These are phyloP conservation scores for Pao palembangensis DNA, from an alignment of 2,113 vertebrate species.

Conservation along the genomic window DNA sequence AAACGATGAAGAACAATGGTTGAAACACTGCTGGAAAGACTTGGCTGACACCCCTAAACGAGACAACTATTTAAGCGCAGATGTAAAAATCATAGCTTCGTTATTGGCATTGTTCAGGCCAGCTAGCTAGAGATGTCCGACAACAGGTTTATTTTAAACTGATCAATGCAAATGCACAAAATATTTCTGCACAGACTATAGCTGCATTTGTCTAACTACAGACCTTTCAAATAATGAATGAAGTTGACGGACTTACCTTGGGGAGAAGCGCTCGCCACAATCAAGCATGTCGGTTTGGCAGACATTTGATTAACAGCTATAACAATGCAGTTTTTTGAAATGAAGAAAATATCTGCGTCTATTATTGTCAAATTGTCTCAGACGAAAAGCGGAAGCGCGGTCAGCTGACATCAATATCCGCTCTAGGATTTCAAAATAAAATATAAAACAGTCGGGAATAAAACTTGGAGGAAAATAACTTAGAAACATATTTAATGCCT, in stretches of 20 bases:
- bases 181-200: too few species aligned
- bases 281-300: constrained; percentile 66
- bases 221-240: too few species aligned
- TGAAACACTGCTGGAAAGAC: constrained; percentile 90
- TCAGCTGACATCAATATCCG: constrained; percentile 71
- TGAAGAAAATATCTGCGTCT: background rate
- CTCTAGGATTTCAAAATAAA: constrained; percentile 51
- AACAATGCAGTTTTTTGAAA: background rate
- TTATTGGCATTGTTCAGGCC: background rate
- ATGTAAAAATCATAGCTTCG: background rate
- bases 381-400: constrained; percentile 11
- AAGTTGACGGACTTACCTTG: constrained; percentile 47
- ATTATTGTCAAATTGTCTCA: background rate
- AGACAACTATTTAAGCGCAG: constrained; percentile 9
- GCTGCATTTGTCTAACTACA: too few species aligned
- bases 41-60: constrained; percentile 86
- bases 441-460: background rate
- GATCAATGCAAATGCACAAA: background rate
- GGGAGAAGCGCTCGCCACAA: constrained; percentile 65
- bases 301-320: constrained; percentile 47
- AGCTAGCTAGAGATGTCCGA: background rate
- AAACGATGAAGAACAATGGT: constrained; percentile 81
- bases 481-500: background rate
- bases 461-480: background rate
- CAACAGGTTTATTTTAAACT: background rate